phyloP scores from a whole-genome alignment of 2,888 invertebrate species.

The Julus scanicus region DNA sequence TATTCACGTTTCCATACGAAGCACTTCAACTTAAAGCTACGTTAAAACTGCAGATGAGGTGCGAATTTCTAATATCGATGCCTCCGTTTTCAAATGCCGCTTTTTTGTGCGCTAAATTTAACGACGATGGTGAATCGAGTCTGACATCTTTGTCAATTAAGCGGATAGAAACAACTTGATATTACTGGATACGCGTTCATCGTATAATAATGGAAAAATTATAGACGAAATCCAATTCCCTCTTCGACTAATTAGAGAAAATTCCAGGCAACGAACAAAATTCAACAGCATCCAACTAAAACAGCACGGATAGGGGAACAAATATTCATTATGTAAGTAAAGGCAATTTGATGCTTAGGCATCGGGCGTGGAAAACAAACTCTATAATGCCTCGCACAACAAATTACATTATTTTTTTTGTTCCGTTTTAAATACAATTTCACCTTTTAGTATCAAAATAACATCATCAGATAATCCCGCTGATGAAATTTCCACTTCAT shows the following conservation, averaged over 20 bases:
- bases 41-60: conserved; percentile 7
- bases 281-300: not conserved
- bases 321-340: not conserved
- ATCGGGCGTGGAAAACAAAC: not conserved
- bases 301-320: not conserved
- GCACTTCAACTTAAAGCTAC: not conserved
- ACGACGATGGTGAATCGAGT: not conserved
- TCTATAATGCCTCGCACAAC: not conserved
- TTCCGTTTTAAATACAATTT: conserved; percentile 26
- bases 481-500: not conserved
- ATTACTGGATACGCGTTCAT: conserved; percentile 26
- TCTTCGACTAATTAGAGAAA: conserved; percentile 17
- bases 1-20: not conserved
- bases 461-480: not conserved
- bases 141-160: conserved; percentile 20
- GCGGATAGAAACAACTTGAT: conserved; percentile 22
- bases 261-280: conserved; percentile 33
- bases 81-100: not conserved
- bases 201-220: conserved; percentile 26
- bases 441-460: conserved; percentile 2
- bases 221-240: conserved; percentile 33
- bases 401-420: conserved; percentile 24
- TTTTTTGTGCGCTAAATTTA: not conserved
- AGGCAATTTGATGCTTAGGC: not conserved
- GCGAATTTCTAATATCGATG: not conserved